A percentile compares a stretch with the other conserved stretches of the same genome.
These are phyloP conservation scores for Actinostola sp. DNA, from an alignment of 92 coral and sea anemone genomes.

Conservation along the genomic window DNA sequence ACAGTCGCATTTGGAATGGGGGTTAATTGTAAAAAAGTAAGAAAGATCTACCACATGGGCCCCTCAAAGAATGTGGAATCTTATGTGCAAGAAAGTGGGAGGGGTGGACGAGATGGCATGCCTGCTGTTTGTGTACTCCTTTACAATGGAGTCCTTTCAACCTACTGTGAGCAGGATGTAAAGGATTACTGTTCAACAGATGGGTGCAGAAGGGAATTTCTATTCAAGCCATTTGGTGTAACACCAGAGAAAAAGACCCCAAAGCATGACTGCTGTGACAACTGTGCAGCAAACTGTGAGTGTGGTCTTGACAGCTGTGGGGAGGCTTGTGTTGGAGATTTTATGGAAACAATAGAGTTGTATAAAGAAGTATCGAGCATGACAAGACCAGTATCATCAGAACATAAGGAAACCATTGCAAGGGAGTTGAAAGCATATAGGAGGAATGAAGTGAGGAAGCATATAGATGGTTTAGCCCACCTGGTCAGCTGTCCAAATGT, in stretches of 20 bases:
- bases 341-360: too few species aligned
- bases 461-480: not conserved
- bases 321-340: too few species aligned
- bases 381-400: too few species aligned
- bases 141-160: constrained; percentile 9
- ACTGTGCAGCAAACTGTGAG: too few species aligned
- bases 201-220: constrained; percentile 2
- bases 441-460: not conserved
- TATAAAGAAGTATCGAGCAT: too few species aligned
- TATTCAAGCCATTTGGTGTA: constrained; percentile 7
- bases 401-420: too few species aligned
- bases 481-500: constrained; percentile 71
- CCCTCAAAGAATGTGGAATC: constrained; percentile 46
- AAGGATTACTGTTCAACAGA: constrained; percentile 10
- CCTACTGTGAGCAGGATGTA: constrained; percentile 14
- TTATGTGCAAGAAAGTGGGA: constrained; percentile 62
- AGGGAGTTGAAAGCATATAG: not conserved
- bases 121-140: constrained; percentile 26
- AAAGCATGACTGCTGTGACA: too few species aligned
- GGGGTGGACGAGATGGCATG: constrained; percentile 42
- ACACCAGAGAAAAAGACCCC: not conserved
- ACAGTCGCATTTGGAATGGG: constrained; percentile 65
- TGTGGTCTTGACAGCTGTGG: too few species aligned
- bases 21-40: constrained; percentile 43
- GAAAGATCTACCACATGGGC: constrained; percentile 38